Conservation (phyloP, 2,113 vertebrate species). For the Corydoras sp. region DNA sequence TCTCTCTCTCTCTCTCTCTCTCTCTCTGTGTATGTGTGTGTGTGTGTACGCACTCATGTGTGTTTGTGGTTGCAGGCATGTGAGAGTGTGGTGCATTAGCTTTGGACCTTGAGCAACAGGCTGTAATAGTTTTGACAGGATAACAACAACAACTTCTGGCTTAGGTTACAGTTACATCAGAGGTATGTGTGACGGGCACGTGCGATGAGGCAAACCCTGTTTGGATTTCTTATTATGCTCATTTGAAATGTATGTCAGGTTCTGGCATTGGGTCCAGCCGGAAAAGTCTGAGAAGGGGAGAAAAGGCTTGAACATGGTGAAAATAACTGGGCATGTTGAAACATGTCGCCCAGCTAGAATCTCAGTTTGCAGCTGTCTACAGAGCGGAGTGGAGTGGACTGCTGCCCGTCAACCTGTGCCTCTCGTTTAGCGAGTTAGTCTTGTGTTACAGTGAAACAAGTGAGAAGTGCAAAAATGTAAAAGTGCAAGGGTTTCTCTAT, state of each 20-base stretch:
- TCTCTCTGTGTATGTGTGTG: neutral
- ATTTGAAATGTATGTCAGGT: slow-evolving; percentile 31
- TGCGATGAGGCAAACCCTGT: slow-evolving; percentile 20
- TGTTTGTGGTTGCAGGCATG: neutral
- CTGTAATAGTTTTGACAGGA: neutral
- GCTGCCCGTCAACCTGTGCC: slow-evolving; percentile 22
- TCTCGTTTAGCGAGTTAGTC: slow-evolving; percentile 28
- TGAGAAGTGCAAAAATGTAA: neutral
- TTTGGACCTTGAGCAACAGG: neutral
- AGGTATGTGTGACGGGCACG: slow-evolving; percentile 1
- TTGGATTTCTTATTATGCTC: slow-evolving; percentile 19
- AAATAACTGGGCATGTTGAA: slow-evolving; percentile 32
- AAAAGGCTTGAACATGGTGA: slow-evolving; percentile 3
- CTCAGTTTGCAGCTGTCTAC: neutral
- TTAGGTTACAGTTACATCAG: slow-evolving; percentile 13
- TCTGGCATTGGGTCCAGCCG: neutral
- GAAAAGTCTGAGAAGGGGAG: slow-evolving; percentile 3
- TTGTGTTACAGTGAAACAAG: slow-evolving; percentile 4
- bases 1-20: too few species aligned
- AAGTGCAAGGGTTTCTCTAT: neutral
- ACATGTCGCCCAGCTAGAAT: slow-evolving; percentile 18
- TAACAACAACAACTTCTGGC: slow-evolving; percentile 10
- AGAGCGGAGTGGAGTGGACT: neutral
- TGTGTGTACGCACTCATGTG: neutral
- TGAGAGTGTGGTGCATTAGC: neutral